phyloP scores from a whole-genome alignment of 2,113 vertebrate species.

The Chionomys nivalis region DNA sequence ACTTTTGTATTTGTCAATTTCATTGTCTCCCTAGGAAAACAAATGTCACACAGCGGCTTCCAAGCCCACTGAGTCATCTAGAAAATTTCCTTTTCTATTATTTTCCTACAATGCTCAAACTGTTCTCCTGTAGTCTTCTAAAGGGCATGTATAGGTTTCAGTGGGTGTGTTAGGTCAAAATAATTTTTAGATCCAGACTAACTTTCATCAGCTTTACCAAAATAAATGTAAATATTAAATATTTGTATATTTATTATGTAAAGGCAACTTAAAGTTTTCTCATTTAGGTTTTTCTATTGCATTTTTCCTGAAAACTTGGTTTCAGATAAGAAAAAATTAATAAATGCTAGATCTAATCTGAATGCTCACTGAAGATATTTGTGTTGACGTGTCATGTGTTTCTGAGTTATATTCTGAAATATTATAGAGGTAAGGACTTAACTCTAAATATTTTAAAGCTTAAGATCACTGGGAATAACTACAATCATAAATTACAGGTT shows the following conservation, averaged over 20 bases:
- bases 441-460: not conserved
- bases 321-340: not conserved
- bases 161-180: not conserved
- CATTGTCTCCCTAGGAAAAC: not conserved
- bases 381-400: not conserved
- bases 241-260: not conserved
- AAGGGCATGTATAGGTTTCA: not conserved
- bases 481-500: not conserved
- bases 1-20: not conserved
- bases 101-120: not conserved
- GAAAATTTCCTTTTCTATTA: not conserved
- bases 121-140: not conserved
- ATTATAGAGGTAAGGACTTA: not conserved
- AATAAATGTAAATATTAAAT: constrained; percentile 2
- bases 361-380: not conserved
- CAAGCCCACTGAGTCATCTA: not conserved
- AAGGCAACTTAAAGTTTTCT: not conserved
- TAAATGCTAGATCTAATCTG: not conserved
- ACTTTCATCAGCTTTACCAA: not conserved
- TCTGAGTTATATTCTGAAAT: not conserved
- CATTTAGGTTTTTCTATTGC: not conserved
- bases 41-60: not conserved
- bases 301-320: constrained; percentile 1
- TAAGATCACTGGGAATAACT: not conserved
- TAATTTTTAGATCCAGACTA: not conserved